Evolutionary conservation across 2,888 invertebrate genomes (phyloP).

Genomic region (Andrena bicolor): DNA sequence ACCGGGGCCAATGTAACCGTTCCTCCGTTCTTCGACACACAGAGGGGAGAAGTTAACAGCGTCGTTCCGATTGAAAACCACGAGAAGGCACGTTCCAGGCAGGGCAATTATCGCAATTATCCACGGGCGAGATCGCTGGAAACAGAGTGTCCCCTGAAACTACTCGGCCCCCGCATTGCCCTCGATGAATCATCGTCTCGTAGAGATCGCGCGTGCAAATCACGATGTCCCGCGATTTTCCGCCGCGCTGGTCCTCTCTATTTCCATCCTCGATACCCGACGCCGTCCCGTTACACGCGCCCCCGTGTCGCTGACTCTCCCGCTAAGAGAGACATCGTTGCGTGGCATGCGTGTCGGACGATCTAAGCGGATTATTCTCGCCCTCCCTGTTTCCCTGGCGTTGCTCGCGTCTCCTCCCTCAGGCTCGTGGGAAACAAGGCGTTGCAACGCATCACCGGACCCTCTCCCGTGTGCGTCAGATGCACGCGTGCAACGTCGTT

Average conservation of each 20-base stretch:
- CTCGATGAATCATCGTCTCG: constrained; percentile 59
- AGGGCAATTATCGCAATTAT: constrained; percentile 50
- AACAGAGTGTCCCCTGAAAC: constrained; percentile 35
- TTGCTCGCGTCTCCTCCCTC: constrained; percentile 14
- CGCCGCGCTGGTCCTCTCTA: constrained; percentile 52
- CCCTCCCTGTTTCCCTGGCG: constrained; percentile 6
- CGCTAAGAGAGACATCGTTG: constrained; percentile 67
- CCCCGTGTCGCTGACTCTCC: constrained; percentile 15
- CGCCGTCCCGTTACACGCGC: constrained; percentile 33
- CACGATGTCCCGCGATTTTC: constrained; percentile 72
- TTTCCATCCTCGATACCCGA: constrained; percentile 32
- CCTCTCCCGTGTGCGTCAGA: constrained; percentile 24
- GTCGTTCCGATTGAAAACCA: constrained; percentile 14
- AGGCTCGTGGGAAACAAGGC: constrained; percentile 69
- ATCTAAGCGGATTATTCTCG: constrained; percentile 73
- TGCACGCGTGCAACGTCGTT: constrained; percentile 36
- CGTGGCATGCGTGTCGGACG: constrained; percentile 70
- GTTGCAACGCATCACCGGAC: constrained; percentile 32
- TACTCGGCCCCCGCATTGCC: constrained; percentile 32
- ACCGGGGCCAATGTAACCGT: constrained; percentile 30
- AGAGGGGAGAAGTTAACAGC: not conserved
- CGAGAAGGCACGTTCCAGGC: constrained; percentile 2
- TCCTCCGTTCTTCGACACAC: not conserved
- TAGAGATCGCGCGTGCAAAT: constrained; percentile 62
- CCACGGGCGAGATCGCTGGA: constrained; percentile 8